Percentiles rank a stretch among this genome's conserved stretches.
Evolutionary conservation across 2,888 invertebrate species (phyloP).

Genomic region (Thysanoteuthis rhombus): DNA sequence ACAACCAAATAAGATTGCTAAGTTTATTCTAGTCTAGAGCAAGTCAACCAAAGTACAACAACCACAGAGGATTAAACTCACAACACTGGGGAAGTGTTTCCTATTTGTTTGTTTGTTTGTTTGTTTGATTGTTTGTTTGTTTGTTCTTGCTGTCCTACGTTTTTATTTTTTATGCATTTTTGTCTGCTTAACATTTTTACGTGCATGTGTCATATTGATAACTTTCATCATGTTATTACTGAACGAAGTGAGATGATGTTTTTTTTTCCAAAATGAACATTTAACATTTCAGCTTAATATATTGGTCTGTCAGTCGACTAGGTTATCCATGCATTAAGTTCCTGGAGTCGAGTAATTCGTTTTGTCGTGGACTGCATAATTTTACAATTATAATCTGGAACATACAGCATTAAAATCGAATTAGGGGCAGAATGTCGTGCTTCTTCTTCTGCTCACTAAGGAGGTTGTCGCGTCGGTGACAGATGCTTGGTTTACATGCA

Average conservation of each 20-base stretch:
- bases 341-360: neutral
- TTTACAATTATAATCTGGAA: neutral
- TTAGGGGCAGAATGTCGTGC: neutral
- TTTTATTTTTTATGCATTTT: neutral
- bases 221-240: neutral
- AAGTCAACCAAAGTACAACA: too few species aligned
- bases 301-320: neutral
- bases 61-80: too few species aligned
- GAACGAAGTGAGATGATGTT: neutral
- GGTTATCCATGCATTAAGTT: neutral
- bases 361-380: neutral
- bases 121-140: too few species aligned
- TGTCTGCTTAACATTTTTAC: neutral
- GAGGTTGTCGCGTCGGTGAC: neutral
- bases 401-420: neutral
- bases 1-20: too few species aligned
- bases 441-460: neutral
- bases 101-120: too few species aligned
- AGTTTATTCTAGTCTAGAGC: too few species aligned
- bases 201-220: neutral
- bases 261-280: neutral
- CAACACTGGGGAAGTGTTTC: too few species aligned
- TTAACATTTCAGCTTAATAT: neutral
- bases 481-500: neutral
- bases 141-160: neutral